These are phyloP conservation scores for Trichomalopsis sarcophagae DNA, from an alignment of 1,140 invertebrate genomes.

Conservation along the genomic window DNA sequence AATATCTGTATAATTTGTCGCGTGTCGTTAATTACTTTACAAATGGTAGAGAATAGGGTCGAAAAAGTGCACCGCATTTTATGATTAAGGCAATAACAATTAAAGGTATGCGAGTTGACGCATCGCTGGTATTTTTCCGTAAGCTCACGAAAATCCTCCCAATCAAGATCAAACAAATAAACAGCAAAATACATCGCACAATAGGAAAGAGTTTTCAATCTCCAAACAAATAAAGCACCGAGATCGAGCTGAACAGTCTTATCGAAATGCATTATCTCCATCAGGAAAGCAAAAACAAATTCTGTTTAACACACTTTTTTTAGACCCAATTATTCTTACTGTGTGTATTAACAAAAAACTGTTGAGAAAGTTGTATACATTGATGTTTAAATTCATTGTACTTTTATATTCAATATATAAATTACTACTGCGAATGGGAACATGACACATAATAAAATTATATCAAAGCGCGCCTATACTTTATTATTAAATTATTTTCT, in stretches of 20 bases:
- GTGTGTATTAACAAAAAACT: no score
- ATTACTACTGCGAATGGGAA: no score
- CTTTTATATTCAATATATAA: no score
- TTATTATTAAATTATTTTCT: no score
- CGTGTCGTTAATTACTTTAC: neutral
- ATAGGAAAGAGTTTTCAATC: neutral
- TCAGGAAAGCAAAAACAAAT: neutral
- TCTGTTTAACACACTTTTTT: neutral
- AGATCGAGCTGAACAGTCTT: no score
- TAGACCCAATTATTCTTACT: no score
- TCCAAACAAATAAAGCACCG: neutral
- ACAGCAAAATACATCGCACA: neutral
- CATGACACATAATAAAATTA: no score
- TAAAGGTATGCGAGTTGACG: neutral
- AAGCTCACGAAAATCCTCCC: neutral
- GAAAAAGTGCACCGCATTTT: neutral
- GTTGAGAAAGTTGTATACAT: no score
- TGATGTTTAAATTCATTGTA: no score
- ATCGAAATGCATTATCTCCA: neutral
- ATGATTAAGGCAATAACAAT: neutral
- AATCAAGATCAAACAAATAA: conserved; percentile 18
- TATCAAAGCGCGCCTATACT: no score
- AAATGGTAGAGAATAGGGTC: neutral
- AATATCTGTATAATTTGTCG: neutral
- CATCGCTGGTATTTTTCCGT: conserved; percentile 10